phyloP scores from a whole-genome alignment of 1,140 invertebrate species.

The Chironomus tepperi region DNA sequence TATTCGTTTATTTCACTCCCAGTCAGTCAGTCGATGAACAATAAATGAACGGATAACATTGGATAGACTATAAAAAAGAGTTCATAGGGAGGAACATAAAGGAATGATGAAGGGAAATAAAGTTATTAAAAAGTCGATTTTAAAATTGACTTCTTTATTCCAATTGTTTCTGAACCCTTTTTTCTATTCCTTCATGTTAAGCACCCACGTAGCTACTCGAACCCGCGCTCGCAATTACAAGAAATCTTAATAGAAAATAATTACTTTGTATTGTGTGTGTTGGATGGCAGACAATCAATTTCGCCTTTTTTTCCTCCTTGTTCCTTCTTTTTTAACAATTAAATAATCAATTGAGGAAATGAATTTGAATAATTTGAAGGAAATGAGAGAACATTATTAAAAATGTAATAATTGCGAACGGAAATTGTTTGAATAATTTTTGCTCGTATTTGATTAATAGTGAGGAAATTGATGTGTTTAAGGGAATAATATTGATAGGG shows the following conservation, averaged over 20 bases:
- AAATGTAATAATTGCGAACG: no score
- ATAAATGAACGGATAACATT: background rate
- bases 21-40: background rate
- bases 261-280: background rate
- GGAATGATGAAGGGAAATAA: background rate
- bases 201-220: background rate
- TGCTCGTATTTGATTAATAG: no score
- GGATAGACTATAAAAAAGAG: background rate
- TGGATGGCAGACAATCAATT: background rate
- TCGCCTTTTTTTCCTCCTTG: background rate
- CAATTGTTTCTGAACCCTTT: background rate
- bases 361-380: constrained; percentile 13
- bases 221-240: background rate
- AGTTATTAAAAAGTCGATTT: constrained; percentile 14
- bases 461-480: no score
- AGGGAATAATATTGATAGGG: no score
- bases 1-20: background rate
- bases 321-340: background rate
- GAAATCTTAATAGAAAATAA: constrained; percentile 2
- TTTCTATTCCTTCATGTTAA: background rate
- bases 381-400: background rate
- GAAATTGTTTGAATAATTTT: no score
- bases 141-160: background rate
- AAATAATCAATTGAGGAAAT: constrained; percentile 14
- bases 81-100: background rate